Conservation (phyloP, 2,888 invertebrate species). For the Noctuana brunneofusca region DNA sequence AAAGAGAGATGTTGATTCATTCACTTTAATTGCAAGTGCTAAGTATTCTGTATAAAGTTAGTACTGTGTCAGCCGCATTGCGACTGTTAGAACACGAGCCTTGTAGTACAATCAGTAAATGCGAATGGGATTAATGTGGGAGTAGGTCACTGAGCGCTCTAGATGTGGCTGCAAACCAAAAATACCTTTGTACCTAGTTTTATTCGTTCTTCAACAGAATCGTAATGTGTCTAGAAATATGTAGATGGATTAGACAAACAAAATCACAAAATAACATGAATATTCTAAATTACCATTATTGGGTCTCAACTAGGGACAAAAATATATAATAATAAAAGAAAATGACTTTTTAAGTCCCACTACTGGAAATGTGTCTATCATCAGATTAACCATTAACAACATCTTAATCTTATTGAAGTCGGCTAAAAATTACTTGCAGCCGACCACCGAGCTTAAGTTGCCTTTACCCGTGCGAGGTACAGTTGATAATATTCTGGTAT, state of each 20-base stretch:
- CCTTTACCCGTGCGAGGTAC: no score
- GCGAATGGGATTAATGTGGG: slow-evolving; percentile 24
- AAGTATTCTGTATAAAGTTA: slow-evolving; percentile 6
- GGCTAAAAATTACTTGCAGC: no score
- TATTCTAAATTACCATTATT: no score
- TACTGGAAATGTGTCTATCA: no score
- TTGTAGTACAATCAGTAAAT: slow-evolving; percentile 26
- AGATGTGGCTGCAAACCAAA: slow-evolving; percentile 13
- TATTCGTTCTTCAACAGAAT: neutral
- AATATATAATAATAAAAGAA: no score
- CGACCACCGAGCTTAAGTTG: no score
- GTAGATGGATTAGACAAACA: neutral
- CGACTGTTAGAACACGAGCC: slow-evolving; percentile 19
- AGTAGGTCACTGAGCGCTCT: slow-evolving; percentile 12
- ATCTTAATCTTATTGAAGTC: no score
- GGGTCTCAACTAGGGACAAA: no score
- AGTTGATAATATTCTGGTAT: no score
- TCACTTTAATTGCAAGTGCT: neutral
- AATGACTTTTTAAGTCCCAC: no score
- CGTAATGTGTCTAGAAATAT: neutral
- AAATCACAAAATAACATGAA: no score
- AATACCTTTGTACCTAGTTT: neutral
- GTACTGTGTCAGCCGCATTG: slow-evolving; percentile 21
- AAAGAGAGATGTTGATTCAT: neutral
- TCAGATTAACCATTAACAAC: no score